Evolutionary conservation across 2,888 invertebrate species (phyloP), one percentile per base, ranked within the genome.

Genomic region (Coenonympha glycerion): DNA sequence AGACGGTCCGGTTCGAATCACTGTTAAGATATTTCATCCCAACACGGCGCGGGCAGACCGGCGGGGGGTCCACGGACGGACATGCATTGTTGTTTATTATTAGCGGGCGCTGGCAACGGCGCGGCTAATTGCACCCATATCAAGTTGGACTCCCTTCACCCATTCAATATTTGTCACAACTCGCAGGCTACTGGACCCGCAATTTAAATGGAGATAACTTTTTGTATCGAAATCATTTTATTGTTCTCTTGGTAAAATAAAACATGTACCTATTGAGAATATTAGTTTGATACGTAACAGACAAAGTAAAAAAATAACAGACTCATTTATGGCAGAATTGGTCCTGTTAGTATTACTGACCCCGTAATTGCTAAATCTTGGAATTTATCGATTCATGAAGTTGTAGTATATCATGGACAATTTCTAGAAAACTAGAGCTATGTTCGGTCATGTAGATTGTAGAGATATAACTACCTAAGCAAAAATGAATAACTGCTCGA

Each of bases 221-320:
- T 44, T 33, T 34, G 45, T 24, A 22, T 8, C 16, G 15, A 21
- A 33, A 21, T 31, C 19, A 53, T 60, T 52, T 48, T 53, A 46
- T 34, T 42, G 53, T 46, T 64, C 45, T 59, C 52, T 64, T 69
- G 66, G 63, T 52, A 55, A 1, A 15, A 15, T 13, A 16, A 8
- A 31, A 16, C 8, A n/a, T n/a, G n/a, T n/a, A n/a, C n/a, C n/a
- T n/a, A n/a, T n/a, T n/a, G n/a, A n/a, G n/a, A n/a, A n/a, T n/a
- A n/a, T n/a, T n/a, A n/a, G n/a, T n/a, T n/a, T n/a, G n/a, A n/a
- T n/a, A n/a, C n/a, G n/a, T n/a, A n/a, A n/a, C n/a, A n/a, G n/a
- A n/a, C n/a, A n/a, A n/a, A n/a, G n/a, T n/a, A n/a, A n/a, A n/a
- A n/a, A n/a, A n/a, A n/a, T n/a, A n/a, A n/a, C n/a, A n/a, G n/a